A percentile compares a stretch with the other conserved stretches of the same genome.
Conservation (phyloP, 2,797 vertebrate genomes). For the Myotis findleyi region DNA sequence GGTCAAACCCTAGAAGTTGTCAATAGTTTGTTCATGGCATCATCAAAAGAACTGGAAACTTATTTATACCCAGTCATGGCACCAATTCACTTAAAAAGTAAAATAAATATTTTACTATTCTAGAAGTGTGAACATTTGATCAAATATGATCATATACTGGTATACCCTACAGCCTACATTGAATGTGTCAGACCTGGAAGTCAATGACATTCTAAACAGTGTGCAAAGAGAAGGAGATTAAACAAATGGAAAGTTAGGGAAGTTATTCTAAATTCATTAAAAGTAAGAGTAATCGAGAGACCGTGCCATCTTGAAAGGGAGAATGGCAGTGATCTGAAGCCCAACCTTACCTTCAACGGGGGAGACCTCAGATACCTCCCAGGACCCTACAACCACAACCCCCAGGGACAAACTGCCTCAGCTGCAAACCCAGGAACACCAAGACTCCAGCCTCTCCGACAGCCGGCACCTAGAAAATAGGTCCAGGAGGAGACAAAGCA, state of each 20-base stretch:
- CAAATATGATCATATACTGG: not conserved
- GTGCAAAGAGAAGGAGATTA: not conserved
- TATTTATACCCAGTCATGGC: constrained; percentile 1
- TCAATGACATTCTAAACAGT: constrained; percentile 15
- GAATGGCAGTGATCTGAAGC: no score
- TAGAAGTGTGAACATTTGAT: constrained; percentile 50
- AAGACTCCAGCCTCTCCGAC: no score
- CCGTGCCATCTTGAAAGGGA: no score
- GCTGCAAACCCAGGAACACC: no score
- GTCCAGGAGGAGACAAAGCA: no score
- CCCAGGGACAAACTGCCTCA: no score
- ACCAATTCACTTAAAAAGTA: constrained; percentile 35
- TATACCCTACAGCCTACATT: not conserved
- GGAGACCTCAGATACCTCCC: no score
- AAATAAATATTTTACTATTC: constrained; percentile 35
- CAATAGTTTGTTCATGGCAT: not conserved
- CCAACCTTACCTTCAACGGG: no score
- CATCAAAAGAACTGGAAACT: constrained; percentile 15
- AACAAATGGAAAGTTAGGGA: constrained; percentile 11
- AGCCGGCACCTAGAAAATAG: no score
- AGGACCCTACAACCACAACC: no score
- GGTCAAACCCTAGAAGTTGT: constrained; percentile 1
- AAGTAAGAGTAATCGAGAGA: not conserved
- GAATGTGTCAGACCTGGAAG: not conserved
- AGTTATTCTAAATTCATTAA: constrained; percentile 39